A percentile compares a stretch with the other conserved stretches of the same genome.
Conservation (phyloP, 2,113 vertebrate genomes). For the Chauna torquata region DNA sequence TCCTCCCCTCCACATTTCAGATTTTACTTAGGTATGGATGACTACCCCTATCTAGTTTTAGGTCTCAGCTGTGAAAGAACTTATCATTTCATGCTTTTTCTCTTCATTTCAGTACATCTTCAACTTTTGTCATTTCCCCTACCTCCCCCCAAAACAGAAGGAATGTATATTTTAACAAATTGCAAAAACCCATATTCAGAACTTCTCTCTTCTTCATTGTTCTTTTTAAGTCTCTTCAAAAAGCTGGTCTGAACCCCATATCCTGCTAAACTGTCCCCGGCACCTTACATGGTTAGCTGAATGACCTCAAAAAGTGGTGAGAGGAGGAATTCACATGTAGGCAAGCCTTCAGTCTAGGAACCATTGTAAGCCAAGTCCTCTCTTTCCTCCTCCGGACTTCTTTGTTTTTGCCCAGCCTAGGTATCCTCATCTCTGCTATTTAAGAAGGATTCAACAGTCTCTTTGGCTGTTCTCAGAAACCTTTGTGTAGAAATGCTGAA, state of each 20-base stretch:
- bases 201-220: not conserved
- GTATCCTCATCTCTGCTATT: not conserved
- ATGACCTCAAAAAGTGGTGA: not conserved
- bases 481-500: not conserved
- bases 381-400: not conserved
- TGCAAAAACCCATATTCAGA: not conserved
- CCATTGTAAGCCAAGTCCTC: not conserved
- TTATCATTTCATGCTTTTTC: not conserved
- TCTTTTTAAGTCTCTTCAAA: not conserved
- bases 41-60: not conserved
- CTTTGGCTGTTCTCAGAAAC: not conserved
- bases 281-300: not conserved
- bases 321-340: not conserved
- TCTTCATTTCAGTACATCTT: not conserved
- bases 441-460: not conserved
- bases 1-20: not conserved
- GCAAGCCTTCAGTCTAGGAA: not conserved
- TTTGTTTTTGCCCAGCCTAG: not conserved
- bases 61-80: not conserved
- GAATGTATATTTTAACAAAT: not conserved
- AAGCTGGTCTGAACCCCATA: not conserved
- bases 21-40: not conserved
- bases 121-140: not conserved
- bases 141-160: not conserved
- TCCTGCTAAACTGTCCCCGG: not conserved